Evolutionary conservation across 2,113 vertebrate species (phyloP).

Genomic region (Saccopteryx leptura): DNA sequence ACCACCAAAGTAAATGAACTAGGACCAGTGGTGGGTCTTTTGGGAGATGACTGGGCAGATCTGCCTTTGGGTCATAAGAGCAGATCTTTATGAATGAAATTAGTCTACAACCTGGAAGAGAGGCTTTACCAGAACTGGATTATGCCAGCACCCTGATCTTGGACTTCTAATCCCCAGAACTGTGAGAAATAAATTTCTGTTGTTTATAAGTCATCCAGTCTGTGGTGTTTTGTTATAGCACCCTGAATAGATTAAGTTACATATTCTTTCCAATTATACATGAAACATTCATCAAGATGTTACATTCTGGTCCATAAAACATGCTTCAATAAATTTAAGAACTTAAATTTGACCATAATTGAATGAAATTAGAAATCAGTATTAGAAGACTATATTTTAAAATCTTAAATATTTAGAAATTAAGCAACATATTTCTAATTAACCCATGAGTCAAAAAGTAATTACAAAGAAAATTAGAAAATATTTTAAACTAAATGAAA

Average conservation of each 20-base stretch:
- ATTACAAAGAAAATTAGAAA: slow-evolving; percentile 32
- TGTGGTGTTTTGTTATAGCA: neutral
- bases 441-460: neutral
- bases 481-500: neutral
- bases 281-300: neutral
- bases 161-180: neutral
- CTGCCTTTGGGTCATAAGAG: too few relatives aligned
- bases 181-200: neutral
- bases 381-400: neutral
- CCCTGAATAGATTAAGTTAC: neutral
- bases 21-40: neutral
- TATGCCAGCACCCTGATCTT: neutral
- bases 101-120: neutral
- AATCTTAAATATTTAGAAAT: neutral
- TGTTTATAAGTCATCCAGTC: neutral
- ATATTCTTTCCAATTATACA: neutral
- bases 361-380: slow-evolving; percentile 22
- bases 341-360: slow-evolving; percentile 1
- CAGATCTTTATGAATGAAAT: too few relatives aligned
- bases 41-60: neutral
- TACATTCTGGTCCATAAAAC: neutral
- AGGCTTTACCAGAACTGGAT: neutral
- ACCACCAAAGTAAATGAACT: neutral
- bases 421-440: neutral
- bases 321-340: neutral